Evolutionary conservation across 1,140 invertebrate species (phyloP).

Genomic region (Papilio dardanus): DNA sequence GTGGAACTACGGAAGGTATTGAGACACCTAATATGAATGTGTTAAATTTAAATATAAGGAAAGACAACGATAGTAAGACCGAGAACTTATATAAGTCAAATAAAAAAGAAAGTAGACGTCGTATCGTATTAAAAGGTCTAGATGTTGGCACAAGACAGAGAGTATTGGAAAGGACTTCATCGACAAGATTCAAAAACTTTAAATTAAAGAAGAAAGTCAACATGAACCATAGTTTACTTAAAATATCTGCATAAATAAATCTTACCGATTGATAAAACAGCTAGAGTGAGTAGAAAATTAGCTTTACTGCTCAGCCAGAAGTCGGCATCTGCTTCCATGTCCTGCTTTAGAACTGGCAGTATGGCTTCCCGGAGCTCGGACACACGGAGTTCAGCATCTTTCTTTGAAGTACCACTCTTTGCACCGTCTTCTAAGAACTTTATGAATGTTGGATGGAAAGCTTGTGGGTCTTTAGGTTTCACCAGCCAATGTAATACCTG

Average conservation of each 20-base stretch:
- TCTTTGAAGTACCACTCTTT: conserved; percentile 89
- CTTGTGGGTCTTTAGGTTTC: conserved; percentile 87
- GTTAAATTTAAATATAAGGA: too few relatives aligned
- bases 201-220: too few relatives aligned
- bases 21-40: too few relatives aligned
- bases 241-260: not conserved
- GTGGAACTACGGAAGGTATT: too few relatives aligned
- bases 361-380: conserved; percentile 89
- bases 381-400: conserved; percentile 87
- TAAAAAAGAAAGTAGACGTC: too few relatives aligned
- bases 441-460: conserved; percentile 89
- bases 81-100: too few relatives aligned
- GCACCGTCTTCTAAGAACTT: conserved; percentile 89
- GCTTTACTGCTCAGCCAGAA: conserved; percentile 88
- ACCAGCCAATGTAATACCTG: conserved; percentile 90
- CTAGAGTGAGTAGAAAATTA: conserved; percentile 87
- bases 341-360: conserved; percentile 84
- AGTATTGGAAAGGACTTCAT: too few relatives aligned
- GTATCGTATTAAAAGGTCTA: too few relatives aligned
- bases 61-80: too few relatives aligned
- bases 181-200: too few relatives aligned
- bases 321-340: conserved; percentile 84
- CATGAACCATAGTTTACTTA: too few relatives aligned
- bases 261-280: conserved; percentile 84
- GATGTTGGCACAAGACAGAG: too few relatives aligned